Evolutionary conservation across 2,113 vertebrate genomes (phyloP).

Genomic region (Calidris pugnax): DNA sequence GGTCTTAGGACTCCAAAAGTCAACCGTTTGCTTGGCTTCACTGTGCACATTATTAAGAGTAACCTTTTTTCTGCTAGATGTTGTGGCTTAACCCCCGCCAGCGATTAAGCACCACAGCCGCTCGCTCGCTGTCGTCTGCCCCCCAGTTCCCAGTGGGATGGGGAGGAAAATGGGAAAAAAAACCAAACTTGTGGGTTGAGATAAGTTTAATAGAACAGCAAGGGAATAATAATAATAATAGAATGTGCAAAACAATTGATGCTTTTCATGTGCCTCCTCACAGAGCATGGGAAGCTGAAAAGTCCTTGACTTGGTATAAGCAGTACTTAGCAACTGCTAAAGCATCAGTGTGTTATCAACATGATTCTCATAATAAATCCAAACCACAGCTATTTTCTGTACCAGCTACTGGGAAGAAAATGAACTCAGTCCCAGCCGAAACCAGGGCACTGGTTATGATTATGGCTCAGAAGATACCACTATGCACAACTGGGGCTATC

Average conservation of each 20-base stretch:
- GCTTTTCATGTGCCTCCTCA: neutral
- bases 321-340: neutral
- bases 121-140: neutral
- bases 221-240: neutral
- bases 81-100: neutral
- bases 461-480: neutral
- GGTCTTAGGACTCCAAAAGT: neutral
- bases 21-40: neutral
- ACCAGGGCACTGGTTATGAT: neutral
- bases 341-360: neutral
- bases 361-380: neutral
- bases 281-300: neutral
- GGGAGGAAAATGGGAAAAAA: neutral
- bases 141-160: neutral
- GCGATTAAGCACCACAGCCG: neutral
- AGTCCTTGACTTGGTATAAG: neutral
- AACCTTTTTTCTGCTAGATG: neutral
- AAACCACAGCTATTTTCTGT: neutral
- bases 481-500: neutral
- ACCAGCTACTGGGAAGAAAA: neutral
- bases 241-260: neutral
- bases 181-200: neutral
- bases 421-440: neutral
- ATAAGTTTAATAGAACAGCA: neutral
- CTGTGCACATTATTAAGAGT: neutral